A percentile compares a stretch with the other conserved stretches of the same genome.
Conservation (phyloP, 2,797 vertebrate species). For the Eleutherodactylus coqui region DNA sequence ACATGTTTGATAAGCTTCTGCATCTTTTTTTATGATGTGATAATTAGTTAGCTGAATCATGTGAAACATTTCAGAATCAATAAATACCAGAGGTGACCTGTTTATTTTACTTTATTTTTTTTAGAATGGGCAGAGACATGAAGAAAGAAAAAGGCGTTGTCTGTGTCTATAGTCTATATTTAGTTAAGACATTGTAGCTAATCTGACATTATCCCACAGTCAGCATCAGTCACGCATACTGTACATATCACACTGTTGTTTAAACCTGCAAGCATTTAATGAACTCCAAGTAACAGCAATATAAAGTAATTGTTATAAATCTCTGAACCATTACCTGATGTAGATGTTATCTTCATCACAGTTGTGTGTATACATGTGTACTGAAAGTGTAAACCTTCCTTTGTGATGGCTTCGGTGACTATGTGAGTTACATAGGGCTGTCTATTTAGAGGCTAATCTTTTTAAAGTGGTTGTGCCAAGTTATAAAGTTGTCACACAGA, state of each 20-base stretch:
- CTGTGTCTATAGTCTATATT: conserved; percentile 1
- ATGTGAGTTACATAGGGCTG: neutral
- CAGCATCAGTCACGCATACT: conserved; percentile 14
- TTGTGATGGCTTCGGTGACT: neutral
- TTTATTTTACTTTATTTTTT: conserved; percentile 1
- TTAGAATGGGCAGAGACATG: conserved; percentile 1
- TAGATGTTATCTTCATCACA: neutral
- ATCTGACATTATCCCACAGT: neutral
- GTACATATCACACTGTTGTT: conserved; percentile 20
- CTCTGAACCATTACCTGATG: neutral
- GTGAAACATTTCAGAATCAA: neutral
- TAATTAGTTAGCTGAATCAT: neutral
- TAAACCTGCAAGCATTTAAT: conserved; percentile 7
- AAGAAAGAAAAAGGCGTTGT: neutral
- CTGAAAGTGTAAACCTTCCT: neutral
- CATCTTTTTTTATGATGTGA: neutral
- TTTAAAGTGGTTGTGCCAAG: too few species aligned
- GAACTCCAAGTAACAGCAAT: neutral
- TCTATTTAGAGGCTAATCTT: neutral
- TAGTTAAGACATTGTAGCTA: conserved; percentile 1
- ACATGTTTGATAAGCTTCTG: neutral
- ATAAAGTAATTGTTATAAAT: conserved; percentile 29
- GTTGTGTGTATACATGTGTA: neutral
- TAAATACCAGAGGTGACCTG: neutral
- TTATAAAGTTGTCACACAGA: too few species aligned